Percentiles rank a stretch among this genome's conserved stretches.
These are phyloP conservation scores for Diaprepes abbreviatus DNA, from an alignment of 2,888 invertebrate species.

Conservation along the genomic window DNA sequence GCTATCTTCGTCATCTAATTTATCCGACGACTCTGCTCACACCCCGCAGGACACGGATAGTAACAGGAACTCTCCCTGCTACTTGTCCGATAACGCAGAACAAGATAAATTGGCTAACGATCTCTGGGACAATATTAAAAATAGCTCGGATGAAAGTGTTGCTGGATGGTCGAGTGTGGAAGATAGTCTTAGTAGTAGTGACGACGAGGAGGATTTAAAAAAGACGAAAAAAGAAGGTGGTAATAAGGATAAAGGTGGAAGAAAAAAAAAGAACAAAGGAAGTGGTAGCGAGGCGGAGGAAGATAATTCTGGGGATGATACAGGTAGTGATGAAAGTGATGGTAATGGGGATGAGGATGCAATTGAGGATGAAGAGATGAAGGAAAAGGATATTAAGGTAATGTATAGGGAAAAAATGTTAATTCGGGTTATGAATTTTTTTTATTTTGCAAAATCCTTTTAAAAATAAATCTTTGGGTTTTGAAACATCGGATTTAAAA, in stretches of 20 bases:
- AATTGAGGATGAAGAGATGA: background rate
- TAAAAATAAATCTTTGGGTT: too few species aligned
- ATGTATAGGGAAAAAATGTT: background rate
- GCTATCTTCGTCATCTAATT: background rate
- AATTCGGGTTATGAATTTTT: too few species aligned
- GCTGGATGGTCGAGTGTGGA: background rate
- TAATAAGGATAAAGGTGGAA: background rate
- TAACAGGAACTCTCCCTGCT: background rate
- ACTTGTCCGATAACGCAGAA: background rate
- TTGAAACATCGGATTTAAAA: too few species aligned
- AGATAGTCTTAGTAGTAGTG: background rate
- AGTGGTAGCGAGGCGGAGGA: conserved; percentile 5
- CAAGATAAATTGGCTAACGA: conserved; percentile 21
- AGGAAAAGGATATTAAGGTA: conserved; percentile 5
- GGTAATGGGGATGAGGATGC: background rate
- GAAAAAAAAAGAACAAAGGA: conserved; percentile 33
- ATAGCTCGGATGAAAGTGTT: conserved; percentile 26
- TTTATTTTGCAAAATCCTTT: background rate
- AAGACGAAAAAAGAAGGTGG: background rate
- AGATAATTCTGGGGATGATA: background rate
- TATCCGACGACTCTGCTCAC: background rate
- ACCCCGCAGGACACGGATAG: background rate
- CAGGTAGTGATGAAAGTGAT: conserved; percentile 31
- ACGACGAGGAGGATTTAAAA: background rate
- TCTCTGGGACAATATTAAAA: conserved; percentile 34